Base-by-base conservation (phyloP, 92 coral and sea anemone species). In the Bergia sp. region DNA sequence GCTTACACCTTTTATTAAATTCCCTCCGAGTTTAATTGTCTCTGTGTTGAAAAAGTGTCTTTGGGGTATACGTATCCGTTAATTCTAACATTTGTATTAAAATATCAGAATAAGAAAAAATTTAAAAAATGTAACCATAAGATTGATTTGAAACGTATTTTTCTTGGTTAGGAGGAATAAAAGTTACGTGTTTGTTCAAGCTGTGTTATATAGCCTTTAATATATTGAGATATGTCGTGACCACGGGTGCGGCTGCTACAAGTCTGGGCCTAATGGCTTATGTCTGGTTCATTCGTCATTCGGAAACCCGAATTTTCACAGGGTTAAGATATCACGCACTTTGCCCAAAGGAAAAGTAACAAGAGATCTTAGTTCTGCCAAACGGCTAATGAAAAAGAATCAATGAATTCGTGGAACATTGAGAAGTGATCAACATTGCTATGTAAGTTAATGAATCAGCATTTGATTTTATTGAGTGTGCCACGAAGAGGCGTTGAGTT, bases 321-420 rank as follows among this genome's bases (percentile, higher is more conserved):
- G 18, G 42, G 77, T 53, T 53, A 73, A 73, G 23, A 41, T 40
- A 38, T 76, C 80, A 76, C 80, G 37, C 80, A 76, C 49, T 76
- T 76, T 76, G 53, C 80, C 29, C 45, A 36, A 2, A 18, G 50
- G 80, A 15, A 13, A 9, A 76, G 37, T 39, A 76, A 20, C 29
- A 5, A 41, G 21, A 76, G 36, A 42, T 76, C 11, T 20, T 8
- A 74, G 44, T 74, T 12, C 15, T 2, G 2, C 37, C 23, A 39
- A 12, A 76, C 21, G 36, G 15, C 47, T 11, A 76, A 44, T 41
- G 58, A n/a, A 16, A 40, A 41, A 41, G 10, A 76, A 16, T 38
- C 0, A 5, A 38, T 72, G 38, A 72, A 72, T 72, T 72, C 8
- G 23, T 41, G 21, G 21, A 73, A 29, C 77, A 73, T 38, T 20